Conservation (phyloP, 2,888 invertebrate species). For the Cheilosia soror region DNA sequence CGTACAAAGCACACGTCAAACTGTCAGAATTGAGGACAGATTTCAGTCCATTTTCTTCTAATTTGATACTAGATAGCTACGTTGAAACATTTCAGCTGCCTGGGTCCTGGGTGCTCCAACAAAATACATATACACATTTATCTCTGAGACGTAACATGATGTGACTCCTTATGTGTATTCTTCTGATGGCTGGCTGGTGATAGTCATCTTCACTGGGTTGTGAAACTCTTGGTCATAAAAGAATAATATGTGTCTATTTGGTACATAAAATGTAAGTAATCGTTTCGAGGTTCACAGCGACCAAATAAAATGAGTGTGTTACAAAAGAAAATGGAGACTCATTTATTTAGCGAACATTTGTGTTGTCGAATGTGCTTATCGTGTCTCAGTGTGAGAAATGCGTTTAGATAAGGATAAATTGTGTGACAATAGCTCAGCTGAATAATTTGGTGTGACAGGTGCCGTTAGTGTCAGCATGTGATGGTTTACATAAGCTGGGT, state of each 20-base stretch:
- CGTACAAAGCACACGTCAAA: too few relatives aligned
- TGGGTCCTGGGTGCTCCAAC: background rate
- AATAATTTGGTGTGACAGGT: background rate
- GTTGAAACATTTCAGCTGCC: background rate
- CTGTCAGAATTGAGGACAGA: too few relatives aligned
- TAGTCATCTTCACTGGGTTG: background rate
- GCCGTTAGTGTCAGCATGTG: background rate
- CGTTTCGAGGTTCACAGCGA: background rate
- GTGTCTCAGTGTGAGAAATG: background rate
- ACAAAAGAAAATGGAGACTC: slow-evolving; percentile 6
- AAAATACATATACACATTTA: background rate
- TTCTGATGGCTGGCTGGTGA: background rate
- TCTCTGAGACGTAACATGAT: slow-evolving; percentile 1
- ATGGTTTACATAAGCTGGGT: background rate
- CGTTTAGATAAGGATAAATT: background rate
- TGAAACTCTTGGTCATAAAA: background rate
- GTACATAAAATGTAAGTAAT: slow-evolving; percentile 18
- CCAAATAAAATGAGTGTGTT: slow-evolving; percentile 1
- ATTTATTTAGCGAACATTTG: background rate
- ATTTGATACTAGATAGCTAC: background rate
- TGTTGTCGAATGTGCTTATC: background rate
- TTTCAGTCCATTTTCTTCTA: background rate
- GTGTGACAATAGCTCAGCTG: background rate
- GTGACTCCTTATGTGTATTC: background rate
- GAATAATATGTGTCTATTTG: slow-evolving; percentile 12